These are phyloP conservation scores for Parazoanthus darwini DNA, from an alignment of 92 coral and sea anemone genomes.

Conservation along the genomic window DNA sequence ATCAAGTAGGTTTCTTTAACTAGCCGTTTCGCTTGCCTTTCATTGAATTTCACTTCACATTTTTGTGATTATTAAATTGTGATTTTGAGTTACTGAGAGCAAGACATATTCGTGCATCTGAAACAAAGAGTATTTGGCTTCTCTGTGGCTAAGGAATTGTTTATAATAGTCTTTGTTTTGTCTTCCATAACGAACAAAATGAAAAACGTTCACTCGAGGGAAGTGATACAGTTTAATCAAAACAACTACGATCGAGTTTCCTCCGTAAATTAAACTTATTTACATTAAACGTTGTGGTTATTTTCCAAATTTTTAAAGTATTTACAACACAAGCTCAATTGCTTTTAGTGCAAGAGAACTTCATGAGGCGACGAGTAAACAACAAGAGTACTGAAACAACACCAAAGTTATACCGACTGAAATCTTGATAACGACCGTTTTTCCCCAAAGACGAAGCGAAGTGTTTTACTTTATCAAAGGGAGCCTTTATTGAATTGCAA, in stretches of 20 bases:
- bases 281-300: background rate
- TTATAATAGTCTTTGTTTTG: background rate
- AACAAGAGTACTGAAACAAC: background rate
- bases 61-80: background rate
- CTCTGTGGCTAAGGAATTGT: background rate
- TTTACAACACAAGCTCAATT: background rate
- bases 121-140: background rate
- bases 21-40: background rate
- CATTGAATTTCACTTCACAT: background rate
- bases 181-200: background rate
- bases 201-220: background rate
- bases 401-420: background rate
- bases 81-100: background rate
- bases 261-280: background rate
- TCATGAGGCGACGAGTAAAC: background rate
- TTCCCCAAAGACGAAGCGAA: background rate
- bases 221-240: background rate
- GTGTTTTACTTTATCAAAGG: background rate
- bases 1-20: background rate
- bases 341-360: background rate
- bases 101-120: background rate
- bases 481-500: constrained; percentile 21
- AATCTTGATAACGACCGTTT: background rate
- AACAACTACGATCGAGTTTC: background rate
- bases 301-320: background rate